Conservation (phyloP, 2,113 vertebrate genomes). For the Leptodactylus fuscus region DNA sequence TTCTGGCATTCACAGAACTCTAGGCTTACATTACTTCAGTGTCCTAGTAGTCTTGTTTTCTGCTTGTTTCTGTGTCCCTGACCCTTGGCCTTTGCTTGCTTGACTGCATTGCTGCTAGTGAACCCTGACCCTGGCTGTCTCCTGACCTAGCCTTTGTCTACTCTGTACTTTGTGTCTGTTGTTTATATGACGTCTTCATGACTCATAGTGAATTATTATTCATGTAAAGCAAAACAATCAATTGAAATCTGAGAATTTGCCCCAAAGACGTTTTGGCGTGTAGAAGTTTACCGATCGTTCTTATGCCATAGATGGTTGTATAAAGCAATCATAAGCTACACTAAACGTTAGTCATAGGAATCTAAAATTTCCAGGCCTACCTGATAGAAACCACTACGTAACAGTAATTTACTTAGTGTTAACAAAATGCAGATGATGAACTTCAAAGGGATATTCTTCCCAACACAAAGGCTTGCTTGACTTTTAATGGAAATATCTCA, state of each 20-base stretch:
- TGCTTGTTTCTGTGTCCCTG: neutral
- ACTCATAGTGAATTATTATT: neutral
- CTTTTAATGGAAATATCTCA: too few species aligned
- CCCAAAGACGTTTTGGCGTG: neutral
- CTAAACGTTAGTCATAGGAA: too few species aligned
- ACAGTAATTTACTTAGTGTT: too few species aligned
- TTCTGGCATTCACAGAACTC: neutral
- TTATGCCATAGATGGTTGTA: neutral
- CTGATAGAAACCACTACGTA: too few species aligned
- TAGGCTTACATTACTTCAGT: neutral
- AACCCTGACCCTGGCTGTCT: neutral
- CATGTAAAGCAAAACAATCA: neutral
- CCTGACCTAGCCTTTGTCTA: neutral
- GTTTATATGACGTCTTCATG: neutral
- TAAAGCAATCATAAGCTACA: too few species aligned
- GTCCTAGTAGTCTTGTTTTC: neutral
- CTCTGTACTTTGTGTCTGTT: neutral
- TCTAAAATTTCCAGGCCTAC: too few species aligned
- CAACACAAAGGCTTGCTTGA: too few species aligned
- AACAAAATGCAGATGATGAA: too few species aligned
- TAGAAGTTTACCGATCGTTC: neutral
- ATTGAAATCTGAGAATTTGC: neutral
- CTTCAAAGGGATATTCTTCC: too few species aligned
- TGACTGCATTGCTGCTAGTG: neutral
- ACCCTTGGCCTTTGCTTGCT: conserved; percentile 6